A percentile compares a stretch with the other conserved stretches of the same genome.
Conservation (phyloP, 2,797 vertebrate species). For the Geotrypetes seraphini region DNA sequence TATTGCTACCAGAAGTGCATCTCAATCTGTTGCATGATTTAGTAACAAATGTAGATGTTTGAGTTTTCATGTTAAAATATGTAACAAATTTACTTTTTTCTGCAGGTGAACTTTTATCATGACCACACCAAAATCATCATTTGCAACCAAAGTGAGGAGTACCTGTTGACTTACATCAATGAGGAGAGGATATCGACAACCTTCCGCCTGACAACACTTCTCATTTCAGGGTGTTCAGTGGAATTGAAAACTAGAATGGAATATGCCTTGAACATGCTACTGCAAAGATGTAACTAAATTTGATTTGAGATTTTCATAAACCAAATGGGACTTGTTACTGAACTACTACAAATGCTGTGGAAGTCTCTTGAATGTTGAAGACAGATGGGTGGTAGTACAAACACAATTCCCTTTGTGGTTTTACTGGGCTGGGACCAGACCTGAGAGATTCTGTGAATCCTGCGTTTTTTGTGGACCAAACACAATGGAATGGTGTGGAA, state of each 20-base stretch:
- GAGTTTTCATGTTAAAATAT: neutral
- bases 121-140: constrained; percentile 97
- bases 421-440: constrained; percentile 73
- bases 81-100: neutral
- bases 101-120: constrained; percentile 94
- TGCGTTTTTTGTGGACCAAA: constrained; percentile 41
- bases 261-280: constrained; percentile 92
- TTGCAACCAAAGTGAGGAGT: constrained; percentile 83
- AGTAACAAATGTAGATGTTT: too few relatives aligned
- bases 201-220: constrained; percentile 73
- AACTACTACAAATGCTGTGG: constrained; percentile 35
- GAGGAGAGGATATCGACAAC: constrained; percentile 88
- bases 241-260: constrained; percentile 87
- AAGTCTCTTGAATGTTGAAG: constrained; percentile 45
- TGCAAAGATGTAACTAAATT: constrained; percentile 81
- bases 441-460: constrained; percentile 23
- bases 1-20: too few relatives aligned
- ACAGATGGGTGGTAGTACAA: constrained; percentile 56
- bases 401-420: constrained; percentile 33
- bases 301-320: constrained; percentile 13
- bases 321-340: constrained; percentile 34
- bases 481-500: constrained; percentile 42
- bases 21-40: too few relatives aligned
- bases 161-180: constrained; percentile 91
- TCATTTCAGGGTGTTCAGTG: constrained; percentile 73